phyloP scores from a whole-genome alignment of 2,113 vertebrate genomes.

The Spea multiplicata region DNA sequence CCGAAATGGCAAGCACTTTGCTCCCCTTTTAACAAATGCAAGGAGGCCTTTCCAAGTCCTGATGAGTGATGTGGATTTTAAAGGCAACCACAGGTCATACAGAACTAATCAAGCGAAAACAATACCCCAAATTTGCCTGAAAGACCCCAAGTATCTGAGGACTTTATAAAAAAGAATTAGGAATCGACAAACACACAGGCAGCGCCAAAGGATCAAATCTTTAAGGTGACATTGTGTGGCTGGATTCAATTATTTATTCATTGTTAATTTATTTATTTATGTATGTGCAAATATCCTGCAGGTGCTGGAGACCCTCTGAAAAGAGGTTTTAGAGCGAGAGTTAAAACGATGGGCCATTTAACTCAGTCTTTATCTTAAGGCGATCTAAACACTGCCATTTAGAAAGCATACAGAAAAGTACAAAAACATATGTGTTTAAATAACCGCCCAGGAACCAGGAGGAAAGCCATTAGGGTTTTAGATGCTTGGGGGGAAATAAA shows the following conservation, averaged over 20 bases:
- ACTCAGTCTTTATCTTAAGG: constrained; percentile 77
- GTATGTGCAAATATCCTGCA: constrained; percentile 78
- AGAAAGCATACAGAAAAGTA: constrained; percentile 64
- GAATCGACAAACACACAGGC: constrained; percentile 71
- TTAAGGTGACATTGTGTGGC: constrained; percentile 71
- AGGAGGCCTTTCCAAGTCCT: constrained; percentile 73
- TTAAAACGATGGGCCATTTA: constrained; percentile 77
- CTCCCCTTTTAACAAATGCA: constrained; percentile 63
- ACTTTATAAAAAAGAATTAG: constrained; percentile 80
- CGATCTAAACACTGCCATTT: constrained; percentile 74
- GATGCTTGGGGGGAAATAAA: constrained; percentile 76
- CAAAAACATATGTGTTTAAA: constrained; percentile 59
- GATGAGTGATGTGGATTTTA: constrained; percentile 78
- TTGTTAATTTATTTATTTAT: constrained; percentile 85
- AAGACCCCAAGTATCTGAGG: constrained; percentile 77
- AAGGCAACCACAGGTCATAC: constrained; percentile 83
- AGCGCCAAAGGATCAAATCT: constrained; percentile 67
- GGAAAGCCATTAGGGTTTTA: constrained; percentile 32
- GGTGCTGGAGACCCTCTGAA: constrained; percentile 73
- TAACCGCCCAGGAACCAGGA: constrained; percentile 49
- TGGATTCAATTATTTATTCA: constrained; percentile 82
- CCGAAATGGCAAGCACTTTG: constrained; percentile 72
- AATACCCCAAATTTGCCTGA: constrained; percentile 80
- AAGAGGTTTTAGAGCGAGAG: constrained; percentile 68
- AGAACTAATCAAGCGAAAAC: constrained; percentile 83